A percentile compares a stretch with the other conserved stretches of the same genome.
Conservation (phyloP, 2,888 invertebrate genomes). For the Apotomis betuletana region DNA sequence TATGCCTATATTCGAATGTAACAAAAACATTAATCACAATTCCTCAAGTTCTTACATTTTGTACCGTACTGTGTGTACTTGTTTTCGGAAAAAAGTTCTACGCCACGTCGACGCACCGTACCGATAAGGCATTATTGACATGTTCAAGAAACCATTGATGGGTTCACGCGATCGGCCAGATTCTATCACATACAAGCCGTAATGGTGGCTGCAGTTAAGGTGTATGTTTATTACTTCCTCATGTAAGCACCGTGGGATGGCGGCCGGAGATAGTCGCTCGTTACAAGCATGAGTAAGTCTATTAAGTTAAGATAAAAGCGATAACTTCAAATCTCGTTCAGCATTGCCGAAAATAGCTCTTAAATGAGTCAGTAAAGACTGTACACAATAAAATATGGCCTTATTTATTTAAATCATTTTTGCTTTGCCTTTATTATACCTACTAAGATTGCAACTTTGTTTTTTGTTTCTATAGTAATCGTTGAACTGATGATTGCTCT, state of each 20-base stretch:
- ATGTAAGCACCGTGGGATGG: constrained; percentile 73
- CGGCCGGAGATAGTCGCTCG: constrained; percentile 78
- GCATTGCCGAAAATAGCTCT: not conserved
- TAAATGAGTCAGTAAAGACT: too few relatives aligned
- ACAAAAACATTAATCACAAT: too few relatives aligned
- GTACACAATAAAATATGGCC: too few relatives aligned
- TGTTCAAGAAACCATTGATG: constrained; percentile 54
- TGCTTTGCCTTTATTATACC: too few relatives aligned
- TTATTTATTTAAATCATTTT: too few relatives aligned
- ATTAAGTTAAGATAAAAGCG: not conserved
- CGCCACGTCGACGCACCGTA: constrained; percentile 53
- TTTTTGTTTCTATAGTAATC: too few relatives aligned
- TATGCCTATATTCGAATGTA: too few relatives aligned
- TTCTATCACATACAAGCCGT: constrained; percentile 79
- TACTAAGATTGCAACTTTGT: too few relatives aligned
- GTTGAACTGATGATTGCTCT: too few relatives aligned
- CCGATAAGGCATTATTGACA: constrained; percentile 77
- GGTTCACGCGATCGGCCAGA: constrained; percentile 61
- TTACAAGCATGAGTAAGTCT: constrained; percentile 67
- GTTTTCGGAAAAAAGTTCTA: not conserved
- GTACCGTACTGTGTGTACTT: not conserved
- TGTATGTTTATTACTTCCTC: constrained; percentile 81
- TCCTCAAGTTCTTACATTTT: not conserved
- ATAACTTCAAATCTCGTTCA: not conserved
- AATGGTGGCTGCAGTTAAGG: constrained; percentile 81